Percentiles rank a stretch among this genome's conserved stretches.
phyloP scores from a whole-genome alignment of 2,888 invertebrate species.

The Thymelicus acteon region DNA sequence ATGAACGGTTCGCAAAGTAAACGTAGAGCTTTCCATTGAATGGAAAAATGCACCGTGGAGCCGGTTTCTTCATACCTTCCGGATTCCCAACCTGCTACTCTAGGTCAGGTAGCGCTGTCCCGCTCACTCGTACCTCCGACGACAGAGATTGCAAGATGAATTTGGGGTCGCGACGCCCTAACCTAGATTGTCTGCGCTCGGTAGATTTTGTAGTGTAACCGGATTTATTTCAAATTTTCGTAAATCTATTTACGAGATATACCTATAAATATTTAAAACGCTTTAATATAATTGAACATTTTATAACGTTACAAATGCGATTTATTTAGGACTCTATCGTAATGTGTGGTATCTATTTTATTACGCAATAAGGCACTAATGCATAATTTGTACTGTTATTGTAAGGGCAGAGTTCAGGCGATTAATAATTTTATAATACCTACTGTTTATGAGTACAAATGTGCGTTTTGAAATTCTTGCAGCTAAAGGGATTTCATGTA shows the following conservation, averaged over 20 bases:
- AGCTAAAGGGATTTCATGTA: background rate
- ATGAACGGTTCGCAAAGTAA: slow-evolving; percentile 60
- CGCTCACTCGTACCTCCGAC: slow-evolving; percentile 61
- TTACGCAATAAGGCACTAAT: too few relatives aligned
- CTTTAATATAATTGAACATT: background rate
- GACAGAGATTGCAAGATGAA: slow-evolving; percentile 69
- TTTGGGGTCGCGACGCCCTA: slow-evolving; percentile 83
- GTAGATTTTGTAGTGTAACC: slow-evolving; percentile 63
- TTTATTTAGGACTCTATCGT: too few relatives aligned
- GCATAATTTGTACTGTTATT: too few relatives aligned
- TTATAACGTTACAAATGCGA: too few relatives aligned
- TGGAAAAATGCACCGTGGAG: slow-evolving; percentile 81
- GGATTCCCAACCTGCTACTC: slow-evolving; percentile 84
- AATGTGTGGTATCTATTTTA: too few relatives aligned
- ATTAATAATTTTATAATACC: too few relatives aligned
- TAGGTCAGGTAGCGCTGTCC: slow-evolving; percentile 73
- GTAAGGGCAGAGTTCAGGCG: too few relatives aligned
- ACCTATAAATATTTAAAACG: background rate
- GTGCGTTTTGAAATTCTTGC: background rate
- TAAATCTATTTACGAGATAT: slow-evolving; percentile 21
- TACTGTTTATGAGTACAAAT: too few relatives aligned
- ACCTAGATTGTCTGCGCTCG: slow-evolving; percentile 76
- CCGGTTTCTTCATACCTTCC: slow-evolving; percentile 82
- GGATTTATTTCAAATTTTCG: slow-evolving; percentile 40
- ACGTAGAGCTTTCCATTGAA: slow-evolving; percentile 81